phyloP scores from a whole-genome alignment of 1,140 invertebrate genomes.

The Apolygus lucorum region DNA sequence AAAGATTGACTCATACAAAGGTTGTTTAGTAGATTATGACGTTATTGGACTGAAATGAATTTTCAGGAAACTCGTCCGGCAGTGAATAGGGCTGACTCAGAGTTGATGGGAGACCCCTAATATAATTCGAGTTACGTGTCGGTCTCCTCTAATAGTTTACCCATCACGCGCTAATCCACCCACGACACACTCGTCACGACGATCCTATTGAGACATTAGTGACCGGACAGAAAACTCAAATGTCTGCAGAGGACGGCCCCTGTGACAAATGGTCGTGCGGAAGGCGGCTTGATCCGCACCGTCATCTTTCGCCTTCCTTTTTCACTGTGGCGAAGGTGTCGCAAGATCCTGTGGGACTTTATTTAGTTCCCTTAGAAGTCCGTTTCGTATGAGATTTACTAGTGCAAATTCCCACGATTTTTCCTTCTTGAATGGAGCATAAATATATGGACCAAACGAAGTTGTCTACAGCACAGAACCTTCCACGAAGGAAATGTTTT shows the following conservation, averaged over 20 bases:
- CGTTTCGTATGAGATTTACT: too few relatives aligned
- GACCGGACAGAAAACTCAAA: neutral
- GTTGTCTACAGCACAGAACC: too few relatives aligned
- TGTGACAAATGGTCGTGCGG: neutral
- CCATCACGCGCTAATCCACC: neutral
- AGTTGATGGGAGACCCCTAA: neutral
- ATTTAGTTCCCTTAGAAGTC: too few relatives aligned
- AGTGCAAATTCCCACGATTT: too few relatives aligned
- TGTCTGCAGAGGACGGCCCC: neutral
- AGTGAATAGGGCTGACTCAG: neutral
- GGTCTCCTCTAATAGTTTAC: neutral
- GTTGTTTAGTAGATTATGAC: too few relatives aligned
- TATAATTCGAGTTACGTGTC: neutral
- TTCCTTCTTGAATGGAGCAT: too few relatives aligned
- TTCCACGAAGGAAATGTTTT: too few relatives aligned
- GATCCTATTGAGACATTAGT: neutral
- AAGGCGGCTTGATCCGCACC: neutral
- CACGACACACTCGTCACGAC: neutral
- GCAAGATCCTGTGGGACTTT: too few relatives aligned
- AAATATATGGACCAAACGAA: too few relatives aligned
- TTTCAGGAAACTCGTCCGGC: too few relatives aligned
- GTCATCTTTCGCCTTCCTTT: neutral
- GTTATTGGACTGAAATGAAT: too few relatives aligned
- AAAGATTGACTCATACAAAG: too few relatives aligned
- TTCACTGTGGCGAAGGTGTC: neutral